These are phyloP conservation scores for Gymnosoma rotundatum DNA, from an alignment of 2,888 invertebrate species.

Conservation along the genomic window DNA sequence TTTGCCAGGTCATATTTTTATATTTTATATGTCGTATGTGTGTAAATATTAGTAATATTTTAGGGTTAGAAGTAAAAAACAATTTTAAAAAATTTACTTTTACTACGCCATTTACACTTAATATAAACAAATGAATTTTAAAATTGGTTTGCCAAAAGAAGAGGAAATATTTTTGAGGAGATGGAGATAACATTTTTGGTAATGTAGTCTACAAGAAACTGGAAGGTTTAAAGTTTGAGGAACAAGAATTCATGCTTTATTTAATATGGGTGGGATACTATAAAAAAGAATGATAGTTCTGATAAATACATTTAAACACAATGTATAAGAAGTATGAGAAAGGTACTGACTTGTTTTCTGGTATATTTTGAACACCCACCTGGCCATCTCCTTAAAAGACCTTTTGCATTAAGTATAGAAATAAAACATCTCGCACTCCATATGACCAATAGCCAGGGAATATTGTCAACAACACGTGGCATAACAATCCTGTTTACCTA, in stretches of 20 bases:
- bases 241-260: too few species aligned
- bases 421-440: too few species aligned
- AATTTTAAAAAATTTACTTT: conserved; percentile 57
- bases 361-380: not conserved
- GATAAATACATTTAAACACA: conserved; percentile 54
- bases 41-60: conserved; percentile 2
- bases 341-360: not conserved
- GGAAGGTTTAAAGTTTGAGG: too few species aligned
- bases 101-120: conserved; percentile 36
- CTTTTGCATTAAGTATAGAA: not conserved
- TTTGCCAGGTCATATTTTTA: not conserved
- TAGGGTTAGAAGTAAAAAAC: conserved; percentile 24
- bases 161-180: not conserved
- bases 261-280: too few species aligned
- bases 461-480: too few species aligned
- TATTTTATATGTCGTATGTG: conserved; percentile 1
- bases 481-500: too few species aligned
- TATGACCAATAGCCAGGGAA: too few species aligned
- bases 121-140: too few species aligned
- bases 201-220: conserved; percentile 3
- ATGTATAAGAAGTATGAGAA: not conserved
- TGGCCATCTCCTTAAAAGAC: not conserved
- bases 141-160: not conserved
- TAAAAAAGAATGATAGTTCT: too few species aligned
- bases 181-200: not conserved